Evolutionary conservation across 1,140 invertebrate genomes (phyloP).

Genomic region (Phymorhynchus buccinoides): DNA sequence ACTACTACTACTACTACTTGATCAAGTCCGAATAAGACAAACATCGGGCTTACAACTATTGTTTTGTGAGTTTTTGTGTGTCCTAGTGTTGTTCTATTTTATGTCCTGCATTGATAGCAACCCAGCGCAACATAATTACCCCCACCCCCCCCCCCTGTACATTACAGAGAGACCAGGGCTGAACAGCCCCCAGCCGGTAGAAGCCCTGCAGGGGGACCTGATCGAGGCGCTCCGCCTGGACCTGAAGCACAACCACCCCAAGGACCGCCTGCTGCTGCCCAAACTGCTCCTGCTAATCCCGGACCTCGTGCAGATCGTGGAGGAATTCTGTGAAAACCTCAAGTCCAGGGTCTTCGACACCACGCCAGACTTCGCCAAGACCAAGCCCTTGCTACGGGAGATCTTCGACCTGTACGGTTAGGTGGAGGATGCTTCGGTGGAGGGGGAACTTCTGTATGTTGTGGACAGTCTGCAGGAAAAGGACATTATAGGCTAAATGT

Average conservation of each 20-base stretch:
- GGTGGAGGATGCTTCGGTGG: neutral
- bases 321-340: conserved; percentile 55
- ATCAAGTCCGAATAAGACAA: too few species aligned
- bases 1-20: too few species aligned
- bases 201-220: conserved; percentile 56
- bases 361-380: conserved; percentile 45
- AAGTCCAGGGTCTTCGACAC: conserved; percentile 51
- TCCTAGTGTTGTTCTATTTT: too few species aligned
- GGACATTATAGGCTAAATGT: too few species aligned
- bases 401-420: conserved; percentile 55
- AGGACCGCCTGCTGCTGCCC: conserved; percentile 57
- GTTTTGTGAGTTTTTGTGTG: too few species aligned
- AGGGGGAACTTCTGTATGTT: neutral
- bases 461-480: neutral
- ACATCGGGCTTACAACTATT: too few species aligned
- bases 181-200: conserved; percentile 47
- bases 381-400: conserved; percentile 57
- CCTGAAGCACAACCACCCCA: conserved; percentile 63
- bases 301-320: conserved; percentile 55
- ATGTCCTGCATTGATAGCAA: too few species aligned
- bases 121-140: neutral
- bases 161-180: conserved; percentile 48
- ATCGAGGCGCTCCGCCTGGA: conserved; percentile 59
- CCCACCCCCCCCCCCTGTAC: conserved; percentile 21
- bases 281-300: conserved; percentile 58